These are phyloP conservation scores for Galeopsomyia nigrocyanea DNA, from an alignment of 2,888 invertebrate species.

Conservation along the genomic window DNA sequence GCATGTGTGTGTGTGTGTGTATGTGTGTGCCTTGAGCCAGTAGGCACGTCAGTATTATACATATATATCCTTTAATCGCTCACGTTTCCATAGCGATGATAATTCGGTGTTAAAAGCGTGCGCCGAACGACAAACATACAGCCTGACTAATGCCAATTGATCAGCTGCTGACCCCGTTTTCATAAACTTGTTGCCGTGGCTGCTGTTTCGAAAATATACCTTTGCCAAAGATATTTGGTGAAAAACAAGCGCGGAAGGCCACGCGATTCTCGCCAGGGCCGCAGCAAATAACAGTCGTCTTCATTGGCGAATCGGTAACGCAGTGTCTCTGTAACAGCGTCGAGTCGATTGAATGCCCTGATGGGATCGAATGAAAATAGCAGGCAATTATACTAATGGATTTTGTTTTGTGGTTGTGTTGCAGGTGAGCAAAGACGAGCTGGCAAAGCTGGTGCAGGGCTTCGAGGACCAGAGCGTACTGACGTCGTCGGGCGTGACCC, in stretches of 20 bases:
- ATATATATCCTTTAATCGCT: constrained; percentile 17
- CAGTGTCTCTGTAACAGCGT: too few species aligned
- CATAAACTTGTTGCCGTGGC: background rate
- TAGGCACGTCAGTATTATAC: too few species aligned
- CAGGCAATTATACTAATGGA: too few species aligned
- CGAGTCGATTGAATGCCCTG: too few species aligned
- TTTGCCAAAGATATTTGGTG: background rate
- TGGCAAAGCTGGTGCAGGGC: constrained; percentile 89
- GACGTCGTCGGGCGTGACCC: constrained; percentile 91
- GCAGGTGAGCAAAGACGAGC: constrained; percentile 93
- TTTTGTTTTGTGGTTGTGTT: constrained; percentile 35
- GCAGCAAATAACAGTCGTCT: constrained; percentile 30
- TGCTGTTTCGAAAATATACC: constrained; percentile 1
- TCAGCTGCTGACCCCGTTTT: background rate
- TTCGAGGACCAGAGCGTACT: constrained; percentile 91
- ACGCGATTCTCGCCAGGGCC: constrained; percentile 32
- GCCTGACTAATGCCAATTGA: background rate
- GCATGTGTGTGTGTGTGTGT: too few species aligned
- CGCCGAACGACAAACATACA: background rate
- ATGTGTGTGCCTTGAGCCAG: too few species aligned
- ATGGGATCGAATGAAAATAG: background rate
- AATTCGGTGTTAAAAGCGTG: constrained; percentile 3
- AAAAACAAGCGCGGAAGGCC: constrained; percentile 27
- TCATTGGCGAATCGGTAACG: too few species aligned
- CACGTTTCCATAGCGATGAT: constrained; percentile 5